Evolutionary conservation across 2,797 vertebrate species (phyloP).

Genomic region (Sphenodon punctatus): DNA sequence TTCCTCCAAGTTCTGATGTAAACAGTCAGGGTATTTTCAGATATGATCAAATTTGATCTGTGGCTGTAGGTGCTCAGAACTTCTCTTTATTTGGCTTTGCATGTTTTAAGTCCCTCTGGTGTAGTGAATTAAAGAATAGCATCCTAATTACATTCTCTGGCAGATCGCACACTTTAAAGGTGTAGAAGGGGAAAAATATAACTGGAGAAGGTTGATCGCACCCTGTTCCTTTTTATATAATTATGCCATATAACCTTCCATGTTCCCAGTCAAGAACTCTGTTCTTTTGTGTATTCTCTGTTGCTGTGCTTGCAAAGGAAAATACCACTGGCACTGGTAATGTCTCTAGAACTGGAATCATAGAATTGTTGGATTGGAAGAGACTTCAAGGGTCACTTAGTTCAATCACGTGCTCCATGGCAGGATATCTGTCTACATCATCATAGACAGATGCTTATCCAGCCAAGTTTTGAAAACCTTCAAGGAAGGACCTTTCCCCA

Average conservation of each 20-base stretch:
- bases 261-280: neutral
- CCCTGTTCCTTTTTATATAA: neutral
- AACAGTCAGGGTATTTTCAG: neutral
- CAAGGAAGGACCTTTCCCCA: too few relatives aligned
- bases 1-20: neutral
- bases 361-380: too few relatives aligned
- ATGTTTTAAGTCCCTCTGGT: neutral
- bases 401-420: neutral
- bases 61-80: neutral
- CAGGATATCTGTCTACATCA: too few relatives aligned
- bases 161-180: neutral
- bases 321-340: neutral
- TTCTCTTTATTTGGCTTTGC: neutral
- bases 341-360: slow-evolving; percentile 30
- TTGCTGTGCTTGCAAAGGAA: neutral
- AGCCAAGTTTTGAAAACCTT: too few relatives aligned
- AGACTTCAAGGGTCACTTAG: too few relatives aligned
- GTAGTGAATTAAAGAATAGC: neutral
- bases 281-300: neutral
- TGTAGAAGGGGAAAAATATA: neutral
- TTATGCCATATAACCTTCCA: too few relatives aligned
- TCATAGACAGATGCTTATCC: too few relatives aligned
- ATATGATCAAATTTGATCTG: neutral
- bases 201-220: neutral
- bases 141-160: neutral